Conservation (phyloP, 2,113 vertebrate genomes). For the Monarcha castaneiventris region DNA sequence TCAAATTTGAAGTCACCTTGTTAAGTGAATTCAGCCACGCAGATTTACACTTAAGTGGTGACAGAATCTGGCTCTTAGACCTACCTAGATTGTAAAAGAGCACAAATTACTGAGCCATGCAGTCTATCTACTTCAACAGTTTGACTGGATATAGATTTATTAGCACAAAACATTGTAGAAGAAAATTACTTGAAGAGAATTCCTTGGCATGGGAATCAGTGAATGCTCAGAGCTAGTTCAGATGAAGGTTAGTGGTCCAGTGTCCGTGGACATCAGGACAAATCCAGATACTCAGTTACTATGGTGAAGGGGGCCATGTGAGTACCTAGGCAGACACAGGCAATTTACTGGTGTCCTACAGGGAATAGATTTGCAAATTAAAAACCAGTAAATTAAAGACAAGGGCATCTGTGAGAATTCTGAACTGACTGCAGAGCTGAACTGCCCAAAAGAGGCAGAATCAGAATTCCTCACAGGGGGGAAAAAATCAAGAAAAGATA, state of each 20-base stretch:
- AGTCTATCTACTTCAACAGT: not conserved
- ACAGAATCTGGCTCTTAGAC: not conserved
- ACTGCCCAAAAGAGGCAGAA: not conserved
- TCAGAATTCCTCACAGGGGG: not conserved
- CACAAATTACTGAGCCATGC: not conserved
- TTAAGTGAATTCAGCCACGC: not conserved
- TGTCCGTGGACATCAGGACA: not conserved
- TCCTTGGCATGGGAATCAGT: not conserved
- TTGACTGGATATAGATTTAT: not conserved
- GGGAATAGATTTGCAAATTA: constrained; percentile 34
- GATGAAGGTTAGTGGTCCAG: not conserved
- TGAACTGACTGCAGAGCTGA: not conserved
- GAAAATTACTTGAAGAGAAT: not conserved
- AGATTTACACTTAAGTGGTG: not conserved
- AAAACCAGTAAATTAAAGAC: constrained; percentile 16
- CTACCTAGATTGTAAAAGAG: not conserved
- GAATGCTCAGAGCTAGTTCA: not conserved
- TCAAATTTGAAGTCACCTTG: not conserved
- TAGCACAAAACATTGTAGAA: not conserved
- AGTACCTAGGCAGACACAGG: not conserved
- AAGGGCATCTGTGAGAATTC: constrained; percentile 13
- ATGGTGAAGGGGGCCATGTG: not conserved
- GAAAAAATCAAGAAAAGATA: not conserved
- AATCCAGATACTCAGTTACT: not conserved
- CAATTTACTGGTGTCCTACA: constrained; percentile 10